Evolutionary conservation across 2,797 vertebrate genomes (phyloP), one percentile per base, ranked within the genome.

Genomic region (Lutjanus argentimaculatus): DNA sequence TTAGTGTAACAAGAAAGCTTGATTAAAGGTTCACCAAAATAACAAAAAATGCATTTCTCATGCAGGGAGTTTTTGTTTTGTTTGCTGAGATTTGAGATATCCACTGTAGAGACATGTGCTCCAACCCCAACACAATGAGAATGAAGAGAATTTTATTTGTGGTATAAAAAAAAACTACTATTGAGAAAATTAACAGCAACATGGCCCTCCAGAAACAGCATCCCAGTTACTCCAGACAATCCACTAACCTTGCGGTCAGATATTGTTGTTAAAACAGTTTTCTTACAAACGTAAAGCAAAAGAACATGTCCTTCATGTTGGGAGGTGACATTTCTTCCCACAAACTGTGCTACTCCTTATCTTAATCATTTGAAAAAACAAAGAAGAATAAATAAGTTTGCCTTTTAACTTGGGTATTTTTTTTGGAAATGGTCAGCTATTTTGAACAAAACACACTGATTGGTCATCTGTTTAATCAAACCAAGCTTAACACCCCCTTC

Each of bases 331-430:
- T 45, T 40, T 15, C 45, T 61, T 61, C 6, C 14, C 40, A 30
- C 51, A 46, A 19, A 55, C 15, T 25, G 11, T 53, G 7, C 25
- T 21, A 22, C 19, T 30, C 25, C 25, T 30, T 4, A 57, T n/a
- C 25, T 48, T 56, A 45, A 17, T 57, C 17, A 64, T 46, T 7
- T 16, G 21, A 25, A 63, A 46, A 45, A 63, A 45, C 4, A 21
- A 0, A 21, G 1, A 7, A 8, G n/a, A n/a, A n/a, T n/a, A n/a
- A n/a, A n/a, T n/a, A 13, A 0, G 45, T 4, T 19, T 12, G 2
- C 9, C 10, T 19, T 65, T 65, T 30, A 16, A 25, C 51, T 36
- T 64, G 7, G 6, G 6, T 40, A 30, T n/a, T 15, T 3, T 46
- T 22, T 16, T 8, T 64, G 8, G 21, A 48, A 48, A 48, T 22